phyloP scores from a whole-genome alignment of 2,797 vertebrate genomes.

The Columba guinea region DNA sequence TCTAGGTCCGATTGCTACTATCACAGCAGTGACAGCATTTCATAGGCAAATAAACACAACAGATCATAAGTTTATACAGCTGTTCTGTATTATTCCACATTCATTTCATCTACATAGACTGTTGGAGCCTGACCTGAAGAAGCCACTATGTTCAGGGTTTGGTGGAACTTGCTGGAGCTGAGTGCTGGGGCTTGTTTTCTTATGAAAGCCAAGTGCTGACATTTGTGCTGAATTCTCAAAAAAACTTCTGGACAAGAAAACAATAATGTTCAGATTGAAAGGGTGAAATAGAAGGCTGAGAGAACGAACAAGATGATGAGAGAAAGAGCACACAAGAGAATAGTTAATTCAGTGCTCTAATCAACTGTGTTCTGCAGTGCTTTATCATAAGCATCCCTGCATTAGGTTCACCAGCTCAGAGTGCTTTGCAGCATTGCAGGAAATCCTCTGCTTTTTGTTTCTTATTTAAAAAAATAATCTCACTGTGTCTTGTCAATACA shows the following conservation, averaged over 20 bases:
- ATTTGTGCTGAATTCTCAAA: conserved; percentile 24
- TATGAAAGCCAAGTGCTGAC: not conserved
- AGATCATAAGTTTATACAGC: not conserved
- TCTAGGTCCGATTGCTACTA: not conserved
- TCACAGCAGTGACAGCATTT: not conserved
- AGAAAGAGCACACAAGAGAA: not conserved
- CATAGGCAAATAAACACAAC: not conserved
- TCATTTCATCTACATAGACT: not conserved
- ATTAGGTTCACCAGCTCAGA: conserved; percentile 47
- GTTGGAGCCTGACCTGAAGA: not conserved
- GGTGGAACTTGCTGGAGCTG: not conserved
- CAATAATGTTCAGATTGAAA: conserved; percentile 33
- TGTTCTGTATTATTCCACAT: not conserved
- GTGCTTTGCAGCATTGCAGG: conserved; percentile 56
- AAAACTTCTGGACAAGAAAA: conserved; percentile 24
- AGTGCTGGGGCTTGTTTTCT: not conserved
- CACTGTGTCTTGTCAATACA: conserved; percentile 1
- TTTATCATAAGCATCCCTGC: conserved; percentile 52
- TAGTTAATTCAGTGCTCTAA: conserved; percentile 60
- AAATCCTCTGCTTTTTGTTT: conserved; percentile 43
- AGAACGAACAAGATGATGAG: not conserved
- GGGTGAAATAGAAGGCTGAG: conserved; percentile 29
- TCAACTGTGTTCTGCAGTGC: conserved; percentile 54
- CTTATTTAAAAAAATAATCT: not conserved
- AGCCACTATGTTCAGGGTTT: not conserved